Evolutionary conservation across 2,888 invertebrate genomes (phyloP).

Genomic region (Leptinotarsa haldemani): DNA sequence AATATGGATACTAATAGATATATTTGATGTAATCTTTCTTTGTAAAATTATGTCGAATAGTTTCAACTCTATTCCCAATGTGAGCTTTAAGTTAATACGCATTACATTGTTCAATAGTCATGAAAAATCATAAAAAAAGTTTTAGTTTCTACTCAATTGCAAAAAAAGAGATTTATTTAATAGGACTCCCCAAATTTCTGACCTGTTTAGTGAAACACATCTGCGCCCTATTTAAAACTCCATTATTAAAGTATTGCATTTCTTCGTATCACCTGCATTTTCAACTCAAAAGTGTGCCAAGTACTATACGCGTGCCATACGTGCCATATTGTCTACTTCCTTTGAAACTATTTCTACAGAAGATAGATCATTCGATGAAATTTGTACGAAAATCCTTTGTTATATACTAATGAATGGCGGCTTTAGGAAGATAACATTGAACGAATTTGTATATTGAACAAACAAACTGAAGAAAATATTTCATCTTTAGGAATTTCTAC

Average conservation of each 20-base stretch:
- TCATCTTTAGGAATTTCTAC: neutral
- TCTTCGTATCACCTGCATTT: slow-evolving; percentile 44
- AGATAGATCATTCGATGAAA: slow-evolving; percentile 3
- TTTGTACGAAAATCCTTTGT: neutral
- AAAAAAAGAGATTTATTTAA: neutral
- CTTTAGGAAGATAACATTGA: neutral
- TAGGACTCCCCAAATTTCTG: neutral
- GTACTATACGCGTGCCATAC: slow-evolving; percentile 40
- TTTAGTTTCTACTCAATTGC: neutral
- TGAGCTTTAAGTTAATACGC: too few species aligned
- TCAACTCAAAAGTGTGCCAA: slow-evolving; percentile 44
- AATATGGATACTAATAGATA: too few species aligned
- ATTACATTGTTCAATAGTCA: too few species aligned
- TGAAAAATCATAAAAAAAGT: too few species aligned
- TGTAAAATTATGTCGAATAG: too few species aligned
- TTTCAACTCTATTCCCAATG: too few species aligned
- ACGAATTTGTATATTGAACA: neutral
- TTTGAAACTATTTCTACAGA: slow-evolving; percentile 20
- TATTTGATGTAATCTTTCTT: too few species aligned
- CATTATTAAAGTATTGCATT: slow-evolving; percentile 49
- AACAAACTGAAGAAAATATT: neutral
- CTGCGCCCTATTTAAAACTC: slow-evolving; percentile 47
- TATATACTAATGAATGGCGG: neutral
- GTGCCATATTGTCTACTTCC: slow-evolving; percentile 36
- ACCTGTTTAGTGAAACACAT: slow-evolving; percentile 40